Evolutionary conservation across 2,113 vertebrate genomes (phyloP).

Genomic region (Aythya baeri): DNA sequence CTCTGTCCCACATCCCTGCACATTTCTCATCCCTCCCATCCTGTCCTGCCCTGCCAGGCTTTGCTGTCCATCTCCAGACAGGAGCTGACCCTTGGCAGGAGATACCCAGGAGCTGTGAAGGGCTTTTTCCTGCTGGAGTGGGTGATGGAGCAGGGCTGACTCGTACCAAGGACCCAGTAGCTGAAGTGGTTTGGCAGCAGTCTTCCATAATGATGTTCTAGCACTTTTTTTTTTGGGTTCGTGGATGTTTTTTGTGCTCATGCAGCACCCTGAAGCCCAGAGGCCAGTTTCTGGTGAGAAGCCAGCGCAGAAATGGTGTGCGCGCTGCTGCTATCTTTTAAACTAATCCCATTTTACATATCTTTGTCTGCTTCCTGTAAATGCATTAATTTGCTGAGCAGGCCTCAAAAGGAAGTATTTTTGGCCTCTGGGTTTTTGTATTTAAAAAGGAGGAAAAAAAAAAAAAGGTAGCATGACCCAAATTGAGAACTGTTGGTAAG

Average conservation of each 20-base stretch:
- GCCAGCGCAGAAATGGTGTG: background rate
- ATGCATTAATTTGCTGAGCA: conserved; percentile 40
- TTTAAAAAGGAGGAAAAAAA: background rate
- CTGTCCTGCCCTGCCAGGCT: background rate
- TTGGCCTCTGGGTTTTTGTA: conserved; percentile 11
- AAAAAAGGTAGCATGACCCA: background rate
- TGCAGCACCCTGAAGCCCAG: background rate
- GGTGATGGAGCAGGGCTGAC: background rate
- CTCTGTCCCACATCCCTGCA: background rate
- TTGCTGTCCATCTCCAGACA: background rate
- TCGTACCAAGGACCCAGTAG: background rate
- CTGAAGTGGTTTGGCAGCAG: background rate
- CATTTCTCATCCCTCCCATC: background rate
- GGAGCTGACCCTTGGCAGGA: background rate
- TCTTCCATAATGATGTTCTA: background rate
- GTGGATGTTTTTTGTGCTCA: background rate
- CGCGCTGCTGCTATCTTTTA: background rate
- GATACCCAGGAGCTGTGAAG: background rate
- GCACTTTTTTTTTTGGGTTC: background rate
- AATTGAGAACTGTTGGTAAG: conserved; percentile 11
- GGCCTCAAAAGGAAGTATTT: conserved; percentile 46
- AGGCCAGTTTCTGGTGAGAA: background rate
- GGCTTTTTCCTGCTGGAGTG: background rate
- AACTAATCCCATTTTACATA: conserved; percentile 54
- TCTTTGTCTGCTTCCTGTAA: conserved; percentile 57